A percentile compares a stretch with the other conserved stretches of the same genome.
Evolutionary conservation across 2,113 vertebrate species (phyloP).

Genomic region (Nicator chloris): DNA sequence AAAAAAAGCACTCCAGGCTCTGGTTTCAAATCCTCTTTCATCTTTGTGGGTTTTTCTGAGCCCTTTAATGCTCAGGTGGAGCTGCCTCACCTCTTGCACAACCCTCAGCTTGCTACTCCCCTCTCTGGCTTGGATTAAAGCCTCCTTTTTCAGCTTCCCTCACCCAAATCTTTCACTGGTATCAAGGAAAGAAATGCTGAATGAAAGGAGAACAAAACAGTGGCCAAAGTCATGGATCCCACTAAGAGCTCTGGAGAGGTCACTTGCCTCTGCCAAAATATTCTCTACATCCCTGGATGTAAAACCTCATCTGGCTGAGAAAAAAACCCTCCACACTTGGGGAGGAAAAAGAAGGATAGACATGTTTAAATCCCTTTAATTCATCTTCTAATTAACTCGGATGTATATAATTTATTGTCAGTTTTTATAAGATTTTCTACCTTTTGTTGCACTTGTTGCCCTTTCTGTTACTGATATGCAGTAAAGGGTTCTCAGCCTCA

Average conservation of each 20-base stretch:
- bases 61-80: neutral
- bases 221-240: neutral
- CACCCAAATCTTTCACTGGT: neutral
- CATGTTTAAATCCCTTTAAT: neutral
- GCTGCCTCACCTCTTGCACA: neutral
- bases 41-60: neutral
- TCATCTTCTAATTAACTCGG: neutral
- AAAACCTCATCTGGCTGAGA: neutral
- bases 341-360: neutral
- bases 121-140: neutral
- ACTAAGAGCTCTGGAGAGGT: neutral
- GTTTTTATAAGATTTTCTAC: neutral
- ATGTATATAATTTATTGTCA: neutral
- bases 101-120: neutral
- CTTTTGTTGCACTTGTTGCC: neutral
- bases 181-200: neutral
- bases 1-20: neutral
- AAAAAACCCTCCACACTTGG: neutral
- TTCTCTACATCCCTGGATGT: neutral
- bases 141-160: neutral
- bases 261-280: neutral
- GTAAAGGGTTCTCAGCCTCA: neutral
- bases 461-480: neutral
- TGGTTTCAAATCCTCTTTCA: neutral
- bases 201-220: neutral